These are phyloP conservation scores for Pseudochromis fuscus DNA, from an alignment of 2,797 vertebrate species.

Conservation along the genomic window DNA sequence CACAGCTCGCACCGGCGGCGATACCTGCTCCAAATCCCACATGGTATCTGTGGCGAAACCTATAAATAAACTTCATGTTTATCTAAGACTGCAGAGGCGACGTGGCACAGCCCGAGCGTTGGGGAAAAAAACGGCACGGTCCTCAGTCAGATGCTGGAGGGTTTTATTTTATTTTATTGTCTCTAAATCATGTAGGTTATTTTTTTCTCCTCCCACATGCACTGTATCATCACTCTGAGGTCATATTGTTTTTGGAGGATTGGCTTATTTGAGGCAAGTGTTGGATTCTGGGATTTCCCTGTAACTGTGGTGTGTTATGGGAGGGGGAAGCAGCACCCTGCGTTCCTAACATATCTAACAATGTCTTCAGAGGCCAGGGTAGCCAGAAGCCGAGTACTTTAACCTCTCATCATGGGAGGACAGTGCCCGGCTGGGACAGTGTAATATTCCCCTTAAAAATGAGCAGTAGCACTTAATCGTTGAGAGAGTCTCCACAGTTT, in stretches of 20 bases:
- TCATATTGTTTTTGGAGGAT: constrained; percentile 2
- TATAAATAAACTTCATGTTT: constrained; percentile 72
- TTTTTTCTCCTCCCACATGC: constrained; percentile 1
- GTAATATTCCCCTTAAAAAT: too few relatives aligned
- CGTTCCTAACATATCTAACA: background rate
- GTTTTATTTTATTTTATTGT: too few relatives aligned
- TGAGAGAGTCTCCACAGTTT: too few relatives aligned
- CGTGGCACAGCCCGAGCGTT: constrained; percentile 26
- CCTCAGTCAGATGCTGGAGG: constrained; percentile 6
- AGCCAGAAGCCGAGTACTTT: too few relatives aligned
- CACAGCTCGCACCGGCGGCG: constrained; percentile 33
- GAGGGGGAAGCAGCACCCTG: background rate
- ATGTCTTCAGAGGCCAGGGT: background rate
- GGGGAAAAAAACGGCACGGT: constrained; percentile 33
- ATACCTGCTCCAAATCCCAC: constrained; percentile 55
- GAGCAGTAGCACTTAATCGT: too few relatives aligned
- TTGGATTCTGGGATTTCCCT: constrained; percentile 20
- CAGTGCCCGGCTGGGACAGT: too few relatives aligned
- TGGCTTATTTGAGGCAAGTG: background rate
- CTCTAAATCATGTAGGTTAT: background rate
- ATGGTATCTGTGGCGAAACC: constrained; percentile 39
- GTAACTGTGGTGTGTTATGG: background rate
- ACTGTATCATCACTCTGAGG: constrained; percentile 18
- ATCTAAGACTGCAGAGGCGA: too few relatives aligned
- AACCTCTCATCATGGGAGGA: too few relatives aligned